Conservation (phyloP, 2,888 invertebrate genomes). For the Nomada fabriciana region DNA sequence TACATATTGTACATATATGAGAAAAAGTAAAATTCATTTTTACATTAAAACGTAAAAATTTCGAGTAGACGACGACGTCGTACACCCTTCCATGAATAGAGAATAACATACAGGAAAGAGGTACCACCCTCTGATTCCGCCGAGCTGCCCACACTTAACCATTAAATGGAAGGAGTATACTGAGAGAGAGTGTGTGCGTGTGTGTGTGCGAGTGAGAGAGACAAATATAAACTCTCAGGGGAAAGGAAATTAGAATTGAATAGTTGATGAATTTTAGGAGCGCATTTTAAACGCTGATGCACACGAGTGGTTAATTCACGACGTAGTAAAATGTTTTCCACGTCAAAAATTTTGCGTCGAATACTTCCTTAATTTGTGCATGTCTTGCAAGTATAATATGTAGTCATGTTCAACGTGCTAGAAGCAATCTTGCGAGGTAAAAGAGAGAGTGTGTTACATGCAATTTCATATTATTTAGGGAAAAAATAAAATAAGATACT, state of each 20-base stretch:
- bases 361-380: background rate
- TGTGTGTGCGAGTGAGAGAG: conserved; percentile 2
- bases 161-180: conserved; percentile 39
- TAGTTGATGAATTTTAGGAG: conserved; percentile 83
- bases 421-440: background rate
- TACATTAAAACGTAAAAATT: conserved; percentile 39
- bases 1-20: background rate
- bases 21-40: conserved; percentile 30
- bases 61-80: conserved; percentile 25
- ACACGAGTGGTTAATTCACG: conserved; percentile 56
- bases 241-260: conserved; percentile 83
- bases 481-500: too few species aligned
- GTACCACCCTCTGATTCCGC: conserved; percentile 47
- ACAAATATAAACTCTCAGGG: conserved; percentile 65
- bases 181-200: too few species aligned
- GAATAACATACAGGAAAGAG: conserved; percentile 42
- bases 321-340: conserved; percentile 48
- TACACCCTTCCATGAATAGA: conserved; percentile 45
- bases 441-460: background rate
- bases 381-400: conserved; percentile 12
- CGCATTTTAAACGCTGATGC: conserved; percentile 66
- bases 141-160: conserved; percentile 41
- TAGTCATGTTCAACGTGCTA: background rate
- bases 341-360: conserved; percentile 27
- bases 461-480: too few species aligned